A percentile compares a stretch with the other conserved stretches of the same genome.
Conservation (phyloP, 2,113 vertebrate genomes). For the Saccopteryx leptura region DNA sequence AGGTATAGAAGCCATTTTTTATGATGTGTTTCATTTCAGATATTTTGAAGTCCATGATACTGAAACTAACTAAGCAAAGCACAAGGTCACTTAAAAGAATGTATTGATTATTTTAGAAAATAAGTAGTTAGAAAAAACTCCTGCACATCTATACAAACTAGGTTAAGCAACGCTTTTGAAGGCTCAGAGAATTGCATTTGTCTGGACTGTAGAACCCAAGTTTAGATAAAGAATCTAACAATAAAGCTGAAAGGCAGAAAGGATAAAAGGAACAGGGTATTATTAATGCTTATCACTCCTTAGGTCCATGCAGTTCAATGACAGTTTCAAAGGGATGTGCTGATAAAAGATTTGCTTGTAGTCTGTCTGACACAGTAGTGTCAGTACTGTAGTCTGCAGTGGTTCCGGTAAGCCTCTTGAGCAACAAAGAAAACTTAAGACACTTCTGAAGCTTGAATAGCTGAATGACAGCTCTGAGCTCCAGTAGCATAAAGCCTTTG, state of each 20-base stretch:
- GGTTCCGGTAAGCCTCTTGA: constrained; percentile 85
- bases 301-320: constrained; percentile 85
- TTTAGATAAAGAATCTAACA: constrained; percentile 83
- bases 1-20: background rate
- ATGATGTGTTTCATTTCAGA: background rate
- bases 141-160: background rate
- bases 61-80: constrained; percentile 39
- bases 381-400: background rate
- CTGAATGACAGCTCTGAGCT: constrained; percentile 83
- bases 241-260: constrained; percentile 73
- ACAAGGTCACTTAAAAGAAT: constrained; percentile 61
- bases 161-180: constrained; percentile 81
- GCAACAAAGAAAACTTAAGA: constrained; percentile 78
- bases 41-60: background rate
- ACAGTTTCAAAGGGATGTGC: constrained; percentile 86
- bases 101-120: constrained; percentile 62
- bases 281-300: constrained; percentile 87
- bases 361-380: constrained; percentile 82
- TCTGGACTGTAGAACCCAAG: constrained; percentile 78
- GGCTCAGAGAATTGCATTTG: constrained; percentile 59
- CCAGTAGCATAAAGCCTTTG: constrained; percentile 68
- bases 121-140: constrained; percentile 45
- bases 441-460: constrained; percentile 83
- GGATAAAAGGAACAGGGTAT: constrained; percentile 83
- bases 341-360: constrained; percentile 87